Conservation (phyloP, 2,113 vertebrate species). For the Proteles cristata region DNA sequence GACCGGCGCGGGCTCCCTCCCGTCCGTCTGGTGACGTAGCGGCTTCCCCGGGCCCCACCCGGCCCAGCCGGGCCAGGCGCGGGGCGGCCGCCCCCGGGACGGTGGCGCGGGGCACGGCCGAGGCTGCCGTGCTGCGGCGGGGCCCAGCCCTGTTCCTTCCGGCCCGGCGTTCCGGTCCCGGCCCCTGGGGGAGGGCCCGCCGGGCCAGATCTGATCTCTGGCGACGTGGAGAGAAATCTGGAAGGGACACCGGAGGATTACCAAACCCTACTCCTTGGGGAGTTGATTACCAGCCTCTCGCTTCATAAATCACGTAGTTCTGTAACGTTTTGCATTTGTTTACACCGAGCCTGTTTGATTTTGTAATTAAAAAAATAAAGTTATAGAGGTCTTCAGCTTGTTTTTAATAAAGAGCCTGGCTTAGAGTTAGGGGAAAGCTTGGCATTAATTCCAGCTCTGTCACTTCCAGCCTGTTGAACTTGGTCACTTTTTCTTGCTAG, state of each 20-base stretch:
- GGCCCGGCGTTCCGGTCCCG: not conserved
- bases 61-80: not conserved
- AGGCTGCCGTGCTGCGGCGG: not conserved
- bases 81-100: not conserved
- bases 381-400: constrained; percentile 40
- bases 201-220: not conserved
- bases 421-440: constrained; percentile 29
- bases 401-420: constrained; percentile 59
- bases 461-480: constrained; percentile 48
- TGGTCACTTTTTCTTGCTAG: constrained; percentile 18
- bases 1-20: not conserved
- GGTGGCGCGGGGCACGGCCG: not conserved
- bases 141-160: constrained; percentile 37
- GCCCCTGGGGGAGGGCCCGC: not conserved
- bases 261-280: not conserved
- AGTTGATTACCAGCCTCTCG: not conserved
- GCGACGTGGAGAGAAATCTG: not conserved
- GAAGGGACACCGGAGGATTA: constrained; percentile 16
- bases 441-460: not conserved
- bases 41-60: constrained; percentile 72
- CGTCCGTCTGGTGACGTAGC: constrained; percentile 27
- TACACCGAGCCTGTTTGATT: not conserved
- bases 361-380: constrained; percentile 21
- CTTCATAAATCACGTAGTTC: constrained; percentile 8
- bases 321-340: constrained; percentile 45